These are phyloP conservation scores for Epistrophe eligans DNA, from an alignment of 2,888 invertebrate species.

Conservation along the genomic window DNA sequence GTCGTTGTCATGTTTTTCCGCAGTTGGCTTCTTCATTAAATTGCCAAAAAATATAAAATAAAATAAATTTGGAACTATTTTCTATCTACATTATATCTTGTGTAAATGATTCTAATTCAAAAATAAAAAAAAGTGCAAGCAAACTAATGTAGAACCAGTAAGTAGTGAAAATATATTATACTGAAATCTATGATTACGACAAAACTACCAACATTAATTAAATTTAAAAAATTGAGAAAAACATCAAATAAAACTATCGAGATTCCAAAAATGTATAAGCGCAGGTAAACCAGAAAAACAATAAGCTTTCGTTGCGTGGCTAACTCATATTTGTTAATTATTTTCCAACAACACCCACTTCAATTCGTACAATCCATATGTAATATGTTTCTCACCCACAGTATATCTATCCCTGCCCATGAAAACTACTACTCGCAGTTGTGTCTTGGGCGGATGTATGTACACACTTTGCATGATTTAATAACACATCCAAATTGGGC, in stretches of 20 bases:
- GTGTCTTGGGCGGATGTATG: slow-evolving; percentile 11
- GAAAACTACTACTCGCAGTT: too few species aligned
- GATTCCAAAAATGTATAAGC: not conserved
- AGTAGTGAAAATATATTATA: slow-evolving; percentile 10
- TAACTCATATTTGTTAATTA: not conserved
- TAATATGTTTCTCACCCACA: not conserved
- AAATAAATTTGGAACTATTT: not conserved
- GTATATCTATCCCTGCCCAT: not conserved
- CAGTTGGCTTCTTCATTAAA: slow-evolving; percentile 26
- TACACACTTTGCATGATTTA: slow-evolving; percentile 23
- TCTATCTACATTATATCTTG: not conserved
- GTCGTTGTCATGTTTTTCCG: slow-evolving; percentile 57
- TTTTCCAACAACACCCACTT: slow-evolving; percentile 8
- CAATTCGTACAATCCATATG: not conserved
- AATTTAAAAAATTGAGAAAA: not conserved
- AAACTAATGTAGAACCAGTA: slow-evolving; percentile 19
- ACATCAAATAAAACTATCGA: not conserved
- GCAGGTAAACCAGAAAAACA: not conserved
- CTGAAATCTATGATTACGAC: not conserved
- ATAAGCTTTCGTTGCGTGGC: not conserved
- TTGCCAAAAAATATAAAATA: not conserved
- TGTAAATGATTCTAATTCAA: not conserved
- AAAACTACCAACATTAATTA: not conserved
- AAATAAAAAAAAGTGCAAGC: not conserved
- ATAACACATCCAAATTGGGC: slow-evolving; percentile 9